Conservation (phyloP, 2,888 invertebrate genomes). For the Electrophaes corylata region DNA sequence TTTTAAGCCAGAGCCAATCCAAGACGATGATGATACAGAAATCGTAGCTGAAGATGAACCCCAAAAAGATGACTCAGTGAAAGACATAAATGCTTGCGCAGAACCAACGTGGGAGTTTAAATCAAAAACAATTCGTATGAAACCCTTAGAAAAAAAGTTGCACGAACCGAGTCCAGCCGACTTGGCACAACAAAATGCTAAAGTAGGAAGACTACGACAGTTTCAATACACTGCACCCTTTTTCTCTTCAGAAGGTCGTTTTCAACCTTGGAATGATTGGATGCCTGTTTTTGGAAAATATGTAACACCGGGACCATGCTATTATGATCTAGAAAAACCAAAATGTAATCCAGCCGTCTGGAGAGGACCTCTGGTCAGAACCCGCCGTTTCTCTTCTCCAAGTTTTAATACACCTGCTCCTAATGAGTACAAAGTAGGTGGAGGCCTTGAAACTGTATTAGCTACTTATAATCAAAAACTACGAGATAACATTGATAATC, state of each 20-base stretch:
- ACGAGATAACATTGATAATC: slow-evolving; percentile 55
- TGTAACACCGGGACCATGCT: slow-evolving; percentile 64
- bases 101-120: slow-evolving; percentile 63
- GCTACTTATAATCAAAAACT: slow-evolving; percentile 63
- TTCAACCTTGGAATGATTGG: slow-evolving; percentile 67
- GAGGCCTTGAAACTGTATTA: slow-evolving; percentile 64
- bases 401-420: slow-evolving; percentile 55
- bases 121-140: slow-evolving; percentile 64
- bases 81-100: slow-evolving; percentile 38
- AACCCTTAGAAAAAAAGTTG: slow-evolving; percentile 50
- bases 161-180: slow-evolving; percentile 62
- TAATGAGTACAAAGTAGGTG: slow-evolving; percentile 56
- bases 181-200: slow-evolving; percentile 38
- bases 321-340: slow-evolving; percentile 55
- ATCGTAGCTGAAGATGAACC: slow-evolving; percentile 13
- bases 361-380: slow-evolving; percentile 59
- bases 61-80: slow-evolving; percentile 21
- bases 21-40: slow-evolving; percentile 43
- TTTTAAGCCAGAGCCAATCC: slow-evolving; percentile 52
- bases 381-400: slow-evolving; percentile 52
- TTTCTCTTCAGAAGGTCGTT: slow-evolving; percentile 62
- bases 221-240: slow-evolving; percentile 63
- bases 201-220: slow-evolving; percentile 38
- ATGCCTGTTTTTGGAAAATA: slow-evolving; percentile 54
- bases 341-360: slow-evolving; percentile 58